Evolutionary conservation across 2,113 vertebrate genomes (phyloP).

Genomic region (Sinosuthora webbiana): DNA sequence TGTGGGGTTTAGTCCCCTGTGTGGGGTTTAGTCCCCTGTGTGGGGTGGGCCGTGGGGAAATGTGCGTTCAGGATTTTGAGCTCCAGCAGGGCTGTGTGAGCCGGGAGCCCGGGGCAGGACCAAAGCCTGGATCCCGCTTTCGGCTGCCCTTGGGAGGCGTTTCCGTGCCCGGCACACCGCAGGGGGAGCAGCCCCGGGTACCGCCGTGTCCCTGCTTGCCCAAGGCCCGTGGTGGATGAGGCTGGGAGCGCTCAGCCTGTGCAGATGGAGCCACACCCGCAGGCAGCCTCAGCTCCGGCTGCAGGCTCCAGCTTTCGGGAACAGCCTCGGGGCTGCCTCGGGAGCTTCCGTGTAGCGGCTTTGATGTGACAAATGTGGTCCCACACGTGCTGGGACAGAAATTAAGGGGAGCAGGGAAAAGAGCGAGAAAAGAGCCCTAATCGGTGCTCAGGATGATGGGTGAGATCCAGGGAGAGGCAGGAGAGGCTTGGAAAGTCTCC

Average conservation of each 20-base stretch:
- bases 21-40: background rate
- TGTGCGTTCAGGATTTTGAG: background rate
- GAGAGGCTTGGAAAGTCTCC: background rate
- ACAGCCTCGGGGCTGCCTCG: background rate
- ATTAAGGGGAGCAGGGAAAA: background rate
- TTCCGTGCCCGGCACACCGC: background rate
- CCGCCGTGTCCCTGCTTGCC: background rate
- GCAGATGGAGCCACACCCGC: background rate
- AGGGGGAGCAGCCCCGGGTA: background rate
- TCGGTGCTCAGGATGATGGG: background rate
- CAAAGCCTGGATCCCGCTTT: background rate
- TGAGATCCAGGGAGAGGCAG: background rate
- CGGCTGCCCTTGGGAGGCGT: background rate
- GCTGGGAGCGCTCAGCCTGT: background rate
- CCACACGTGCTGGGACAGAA: background rate
- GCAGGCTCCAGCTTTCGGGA: background rate
- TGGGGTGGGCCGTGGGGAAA: background rate
- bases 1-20: background rate
- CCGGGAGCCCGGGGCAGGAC: background rate
- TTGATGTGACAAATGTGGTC: background rate
- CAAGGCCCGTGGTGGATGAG: background rate
- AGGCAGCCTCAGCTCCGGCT: background rate
- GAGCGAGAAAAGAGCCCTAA: fast-evolving
- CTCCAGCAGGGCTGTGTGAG: background rate
- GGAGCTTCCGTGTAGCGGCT: background rate